Evolutionary conservation across 1,140 invertebrate species (phyloP), one percentile per base, ranked within the genome.

Genomic region (Drosophila tani): DNA sequence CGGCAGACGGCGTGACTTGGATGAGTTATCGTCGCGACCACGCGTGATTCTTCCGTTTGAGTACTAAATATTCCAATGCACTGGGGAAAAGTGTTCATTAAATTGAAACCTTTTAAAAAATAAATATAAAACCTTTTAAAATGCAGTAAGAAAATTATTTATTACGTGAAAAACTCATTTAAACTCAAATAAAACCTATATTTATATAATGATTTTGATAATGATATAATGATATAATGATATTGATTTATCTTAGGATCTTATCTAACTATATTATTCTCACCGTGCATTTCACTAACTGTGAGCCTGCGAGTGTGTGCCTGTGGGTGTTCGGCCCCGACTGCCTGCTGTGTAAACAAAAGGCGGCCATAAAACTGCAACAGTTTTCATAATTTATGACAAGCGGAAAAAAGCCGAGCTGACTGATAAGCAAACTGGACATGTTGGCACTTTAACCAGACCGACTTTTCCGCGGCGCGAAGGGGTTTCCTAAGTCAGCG

Each of bases 301-400:
- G 32, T 55, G 40, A 53, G 64, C 24, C 51, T 66, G 40, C 45
- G 27, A 14, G 46, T 55, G 35, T 74, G 51, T 49, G 40, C 56
- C 35, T 74, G 58, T 75, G 65, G 59, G 77, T 64, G 67, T 68
- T 46, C 38, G 63, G 11, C 55, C 24, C 27, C 32, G 12, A 32
- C 15, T 71, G 50, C 43, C 49, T 68, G 56, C 58, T 81, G 68
- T 56, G 65, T 43, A 75, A 66, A 60, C 66, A 78, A 70, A 78
- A 51, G 76, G 69, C 49, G 67, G 75, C 45, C 57, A 66, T 77
- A 78, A 78, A 71, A 65, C 71, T 73, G 74, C 60, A 64, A 73
- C 71, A 81, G 57, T 70, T 71, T 64, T 60, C 81, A 84, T 84
- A 90, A 88, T 88, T 88, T 88, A 88, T 78, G 84, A 88, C 85